A percentile compares a stretch with the other conserved stretches of the same genome.
phyloP scores from a whole-genome alignment of 2,888 invertebrate genomes.

The Apotomis turbidana region DNA sequence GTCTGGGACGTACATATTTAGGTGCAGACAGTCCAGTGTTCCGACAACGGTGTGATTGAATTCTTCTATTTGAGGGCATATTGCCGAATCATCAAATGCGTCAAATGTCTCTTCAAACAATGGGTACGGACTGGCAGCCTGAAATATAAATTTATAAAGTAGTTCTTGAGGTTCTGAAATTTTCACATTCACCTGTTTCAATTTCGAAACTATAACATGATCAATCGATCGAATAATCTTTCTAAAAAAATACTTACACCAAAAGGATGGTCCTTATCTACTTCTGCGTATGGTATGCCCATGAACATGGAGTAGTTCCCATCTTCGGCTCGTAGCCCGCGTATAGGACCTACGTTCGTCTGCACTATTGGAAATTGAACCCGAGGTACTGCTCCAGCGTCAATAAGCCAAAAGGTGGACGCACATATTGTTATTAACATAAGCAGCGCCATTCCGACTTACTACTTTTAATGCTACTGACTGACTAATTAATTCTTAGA shows the following conservation, averaged over 20 bases:
- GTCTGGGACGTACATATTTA: conserved; percentile 60
- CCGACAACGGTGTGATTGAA: conserved; percentile 49
- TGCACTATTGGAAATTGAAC: not conserved
- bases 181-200: no score
- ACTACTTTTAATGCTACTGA: no score
- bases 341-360: not conserved
- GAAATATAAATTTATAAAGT: not conserved
- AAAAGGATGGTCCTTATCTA: not conserved
- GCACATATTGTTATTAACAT: no score
- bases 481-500: no score
- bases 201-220: no score
- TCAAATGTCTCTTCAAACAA: conserved; percentile 31
- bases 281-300: conserved; percentile 1
- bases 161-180: not conserved
- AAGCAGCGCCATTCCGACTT: no score
- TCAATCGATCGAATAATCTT: no score
- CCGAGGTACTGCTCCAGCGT: no score
- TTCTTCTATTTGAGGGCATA: conserved; percentile 42
- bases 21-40: conserved; percentile 56
- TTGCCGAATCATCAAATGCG: conserved; percentile 32
- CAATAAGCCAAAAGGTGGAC: no score
- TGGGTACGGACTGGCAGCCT: conserved; percentile 21
- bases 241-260: not conserved
- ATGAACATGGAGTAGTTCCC: conserved; percentile 8
- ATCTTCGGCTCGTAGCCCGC: conserved; percentile 1